These are phyloP conservation scores for Hippocampus abdominalis DNA, from an alignment of 2,113 vertebrate species.

Conservation along the genomic window DNA sequence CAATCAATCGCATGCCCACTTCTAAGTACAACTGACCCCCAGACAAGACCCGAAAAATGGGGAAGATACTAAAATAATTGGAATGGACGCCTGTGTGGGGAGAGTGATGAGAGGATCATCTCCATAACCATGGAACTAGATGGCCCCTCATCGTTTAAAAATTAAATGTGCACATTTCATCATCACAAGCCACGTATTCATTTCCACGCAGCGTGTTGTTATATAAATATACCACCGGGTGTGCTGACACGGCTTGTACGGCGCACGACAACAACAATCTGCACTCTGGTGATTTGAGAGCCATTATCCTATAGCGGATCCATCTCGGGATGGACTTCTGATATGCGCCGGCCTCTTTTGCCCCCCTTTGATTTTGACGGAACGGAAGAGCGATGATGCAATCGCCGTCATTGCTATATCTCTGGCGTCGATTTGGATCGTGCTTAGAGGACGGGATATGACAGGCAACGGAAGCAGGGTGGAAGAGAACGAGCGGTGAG, in stretches of 20 bases:
- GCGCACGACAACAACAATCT: slow-evolving; percentile 6
- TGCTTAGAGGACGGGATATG: slow-evolving; percentile 10
- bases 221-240: slow-evolving; percentile 1
- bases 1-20: no score
- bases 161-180: background rate
- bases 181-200: background rate
- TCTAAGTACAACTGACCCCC: no score
- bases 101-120: background rate
- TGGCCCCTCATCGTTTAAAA: background rate
- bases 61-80: background rate
- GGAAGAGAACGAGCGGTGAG: slow-evolving; percentile 11
- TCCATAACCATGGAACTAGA: background rate
- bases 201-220: background rate
- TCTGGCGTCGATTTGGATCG: slow-evolving; percentile 19
- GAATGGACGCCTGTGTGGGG: background rate
- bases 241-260: slow-evolving; percentile 24
- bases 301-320: slow-evolving; percentile 45
- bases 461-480: slow-evolving; percentile 17
- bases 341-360: slow-evolving; percentile 40
- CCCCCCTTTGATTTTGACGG: slow-evolving; percentile 23
- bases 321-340: slow-evolving; percentile 51
- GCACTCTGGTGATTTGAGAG: slow-evolving; percentile 21
- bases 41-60: no score
- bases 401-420: slow-evolving; percentile 46
- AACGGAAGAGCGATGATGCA: slow-evolving; percentile 24